Evolutionary conservation across 2,113 vertebrate genomes (phyloP).

Genomic region (Nettapus auritus): DNA sequence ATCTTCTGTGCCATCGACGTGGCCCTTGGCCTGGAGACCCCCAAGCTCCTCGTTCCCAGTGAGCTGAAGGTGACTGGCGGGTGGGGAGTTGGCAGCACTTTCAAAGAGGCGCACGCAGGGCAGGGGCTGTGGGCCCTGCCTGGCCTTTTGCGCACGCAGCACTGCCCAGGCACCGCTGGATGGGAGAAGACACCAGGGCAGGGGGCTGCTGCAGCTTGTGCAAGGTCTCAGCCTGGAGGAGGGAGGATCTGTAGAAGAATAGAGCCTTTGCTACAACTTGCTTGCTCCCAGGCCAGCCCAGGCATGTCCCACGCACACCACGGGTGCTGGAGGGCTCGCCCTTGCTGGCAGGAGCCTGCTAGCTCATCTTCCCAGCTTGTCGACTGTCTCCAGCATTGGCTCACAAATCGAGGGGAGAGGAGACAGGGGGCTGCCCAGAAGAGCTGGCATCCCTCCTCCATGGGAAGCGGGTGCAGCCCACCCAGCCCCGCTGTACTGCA

Average conservation of each 20-base stretch:
- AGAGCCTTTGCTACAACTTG: background rate
- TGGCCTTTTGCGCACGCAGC: background rate
- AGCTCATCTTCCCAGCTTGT: background rate
- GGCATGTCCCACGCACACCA: background rate
- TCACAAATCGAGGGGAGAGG: background rate
- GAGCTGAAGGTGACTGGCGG: slow-evolving; percentile 78
- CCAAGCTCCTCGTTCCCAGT: slow-evolving; percentile 80
- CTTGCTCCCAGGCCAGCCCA: background rate
- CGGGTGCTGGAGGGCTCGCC: background rate
- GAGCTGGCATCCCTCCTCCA: background rate
- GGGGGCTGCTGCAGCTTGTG: background rate
- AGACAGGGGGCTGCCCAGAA: background rate
- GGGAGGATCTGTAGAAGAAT: background rate
- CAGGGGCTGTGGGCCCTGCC: background rate
- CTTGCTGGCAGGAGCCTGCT: background rate
- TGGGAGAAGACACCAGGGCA: background rate
- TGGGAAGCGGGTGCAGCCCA: too few relatives aligned
- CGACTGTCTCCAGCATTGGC: background rate
- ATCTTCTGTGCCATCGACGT: slow-evolving; percentile 74
- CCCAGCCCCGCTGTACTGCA: background rate
- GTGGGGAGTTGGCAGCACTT: background rate
- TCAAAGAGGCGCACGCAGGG: background rate
- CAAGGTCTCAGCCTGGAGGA: background rate
- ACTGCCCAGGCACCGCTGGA: too few relatives aligned
- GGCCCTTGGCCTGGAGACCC: slow-evolving; percentile 78